Base-by-base conservation (phyloP, 2,113 vertebrate species). In the Dasyornis broadbenti region DNA sequence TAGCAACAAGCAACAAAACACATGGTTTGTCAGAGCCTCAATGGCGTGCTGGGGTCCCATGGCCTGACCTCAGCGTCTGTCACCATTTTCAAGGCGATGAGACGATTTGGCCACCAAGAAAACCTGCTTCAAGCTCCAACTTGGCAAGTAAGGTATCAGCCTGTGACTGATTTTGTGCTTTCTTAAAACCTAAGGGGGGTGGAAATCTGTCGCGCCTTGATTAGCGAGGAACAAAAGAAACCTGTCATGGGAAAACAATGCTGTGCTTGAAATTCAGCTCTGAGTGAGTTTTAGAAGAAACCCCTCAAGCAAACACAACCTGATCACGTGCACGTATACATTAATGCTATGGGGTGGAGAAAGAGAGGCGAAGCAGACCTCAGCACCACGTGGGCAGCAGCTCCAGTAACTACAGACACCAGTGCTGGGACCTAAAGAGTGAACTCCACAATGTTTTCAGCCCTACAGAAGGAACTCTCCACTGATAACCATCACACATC, bases 111-210 rank as follows among this genome's bases (percentile, higher is more conserved):
- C 96, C 97, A 97, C 96, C 96, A 96, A 93, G 96, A 97, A 97
- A 97, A 96, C 90, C 90, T 96, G 97, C 97, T 97, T 94, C 16
- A 2, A 96, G 97, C 96, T 97, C 96, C 97, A 97, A 96, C 70
- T 97, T 98, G 97, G 97, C 98, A 98, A 96, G 89, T 89, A 71
- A 97, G 96, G 94, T 91, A 97, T 86, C 92, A 95, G 96, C 91
- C 93, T 97, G 96, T 4, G 7, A 96, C 86, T 86, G 77, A 95
- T 97, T 97, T 96, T 80, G 97, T 97, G 97, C 96, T 96, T 96
- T 91, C 97, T 94, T 77, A 92, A 95, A 98, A 97, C 96, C 94
- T 92, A 79, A 94, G 94, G 92, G 83, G 90, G 63, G 96, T 94
- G 93, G 94, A 98, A 97, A 76, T 96, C 97, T 98, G 96, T 97